Evolutionary conservation across 2,888 invertebrate species (phyloP), one percentile per base, ranked within the genome.

Genomic region (Trimorus sp.): DNA sequence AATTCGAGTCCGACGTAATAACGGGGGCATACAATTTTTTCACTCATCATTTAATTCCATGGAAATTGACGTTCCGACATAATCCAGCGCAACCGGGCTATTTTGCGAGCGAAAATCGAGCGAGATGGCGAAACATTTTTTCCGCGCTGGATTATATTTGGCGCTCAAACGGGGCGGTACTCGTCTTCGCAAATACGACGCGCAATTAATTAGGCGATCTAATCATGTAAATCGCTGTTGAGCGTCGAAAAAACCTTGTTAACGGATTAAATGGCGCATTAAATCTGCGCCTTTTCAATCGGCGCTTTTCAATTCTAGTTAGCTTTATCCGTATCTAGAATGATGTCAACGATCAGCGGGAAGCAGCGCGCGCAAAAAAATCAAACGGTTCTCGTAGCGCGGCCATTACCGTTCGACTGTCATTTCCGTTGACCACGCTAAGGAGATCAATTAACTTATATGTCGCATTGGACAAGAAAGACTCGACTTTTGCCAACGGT

Each of bases 391-490:
- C 59, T 75, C 73, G 26, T 68, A 71, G 65, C 63, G 63, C 45
- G 70, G 58, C 68, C 79, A 73, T 69, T 74, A 68, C 56, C 38
- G 79, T 65, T 66, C 51, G 36, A 58, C 71, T 62, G 53, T 71
- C 75, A 59, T 73, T 73, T 77, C 73, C 63, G 56, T 60, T 73
- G 73, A 77, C 71, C 73, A 68, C 51, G 26, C 36, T 70, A 56
- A 76, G 62, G 53, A 66, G 76, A 76, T 80, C 80, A 76, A 77
- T 81, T 71, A 81, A 81, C 66, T 71, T 75, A 60, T 71, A 74
- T 69, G 42, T 68, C 62, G 53, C 56, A 42, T 68, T 54, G 53
- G 58, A 62, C 49, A 58, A 77, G 40, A 59, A 68, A 26, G 38
- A 9, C 45, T 5, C n/a, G 56, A 56, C 56, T 56, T 56, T 37